Percentiles rank a stretch among this genome's conserved stretches.
Conservation (phyloP, 2,888 invertebrate genomes). For the Liposcelis brunnea region DNA sequence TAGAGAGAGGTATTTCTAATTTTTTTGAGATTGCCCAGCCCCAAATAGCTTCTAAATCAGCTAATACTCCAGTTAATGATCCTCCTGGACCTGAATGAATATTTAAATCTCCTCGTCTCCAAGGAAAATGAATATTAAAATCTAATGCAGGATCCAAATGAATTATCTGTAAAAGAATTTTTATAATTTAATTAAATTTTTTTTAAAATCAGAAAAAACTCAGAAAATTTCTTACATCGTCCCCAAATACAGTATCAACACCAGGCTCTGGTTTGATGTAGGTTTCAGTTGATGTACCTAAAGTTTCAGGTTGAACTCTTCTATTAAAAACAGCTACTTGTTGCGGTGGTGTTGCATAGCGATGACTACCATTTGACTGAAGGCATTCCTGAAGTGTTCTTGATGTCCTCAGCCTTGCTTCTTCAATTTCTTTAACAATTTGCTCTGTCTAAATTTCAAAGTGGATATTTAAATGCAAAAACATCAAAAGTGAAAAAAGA, state of each 20-base stretch:
- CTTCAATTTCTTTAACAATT: conserved; percentile 61
- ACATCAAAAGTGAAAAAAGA: background rate
- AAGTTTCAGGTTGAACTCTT: conserved; percentile 51
- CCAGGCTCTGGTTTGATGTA: conserved; percentile 28
- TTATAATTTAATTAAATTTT: too few relatives aligned
- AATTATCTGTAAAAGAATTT: conserved; percentile 31
- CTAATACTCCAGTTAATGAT: conserved; percentile 63
- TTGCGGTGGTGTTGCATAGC: conserved; percentile 73
- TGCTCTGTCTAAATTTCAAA: conserved; percentile 35
- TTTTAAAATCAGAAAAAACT: background rate
- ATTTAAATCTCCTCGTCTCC: conserved; percentile 73
- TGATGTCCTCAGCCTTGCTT: conserved; percentile 64
- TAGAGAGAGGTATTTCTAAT: conserved; percentile 50
- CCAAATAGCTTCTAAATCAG: conserved; percentile 82
- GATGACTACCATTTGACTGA: conserved; percentile 61
- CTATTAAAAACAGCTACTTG: conserved; percentile 79
- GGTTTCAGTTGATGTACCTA: conserved; percentile 22
- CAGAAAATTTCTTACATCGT: conserved; percentile 36
- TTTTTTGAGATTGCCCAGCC: conserved; percentile 56
- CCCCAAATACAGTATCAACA: conserved; percentile 52
- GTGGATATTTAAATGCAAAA: background rate
- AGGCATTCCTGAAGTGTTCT: conserved; percentile 73
- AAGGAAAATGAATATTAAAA: conserved; percentile 82
- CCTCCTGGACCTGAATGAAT: conserved; percentile 70
- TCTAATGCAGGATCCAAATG: conserved; percentile 46